Base-by-base conservation (phyloP, 2,888 invertebrate species). In the Mimumesa dahlbomi region DNA sequence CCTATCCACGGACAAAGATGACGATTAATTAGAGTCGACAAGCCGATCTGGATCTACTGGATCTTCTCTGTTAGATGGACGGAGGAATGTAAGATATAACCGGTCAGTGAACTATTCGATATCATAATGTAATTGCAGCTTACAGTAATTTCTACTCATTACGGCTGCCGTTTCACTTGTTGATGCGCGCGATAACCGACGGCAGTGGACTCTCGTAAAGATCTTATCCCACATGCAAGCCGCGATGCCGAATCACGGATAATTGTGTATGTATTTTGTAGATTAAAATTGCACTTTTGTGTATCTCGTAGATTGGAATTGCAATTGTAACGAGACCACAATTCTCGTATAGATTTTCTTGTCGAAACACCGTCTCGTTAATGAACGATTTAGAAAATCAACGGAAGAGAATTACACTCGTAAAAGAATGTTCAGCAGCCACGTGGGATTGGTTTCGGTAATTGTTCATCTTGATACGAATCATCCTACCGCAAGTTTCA, bases 61-160 rank as follows among this genome's bases (percentile, higher is more conserved):
- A 34, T 34, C n/a, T n/a, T n/a, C n/a, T n/a, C n/a, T n/a, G n/a
- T n/a, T n/a, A 34, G 34, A 34, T n/a, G 34, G n/a, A n/a, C 9
- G n/a, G n/a, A 34, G 34, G 34, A 34, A 52, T 21, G 38, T 22
- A 9, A 11, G 40, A 13, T n/a, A 16, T 13, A 45, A 43, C 34
- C 7, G 72, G 72, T 63, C 54, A 19, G 9, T 53, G 63, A 73
- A 67, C 57, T 36, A 25, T 21, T 22, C 16, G 59, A 34, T 53
- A 57, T 40, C 49, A 73, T 54, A 57, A 66, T 66, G 16, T 46
- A 66, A 71, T 53, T 53, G 49, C 43, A 9, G 18, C 29, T 46
- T 45, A 13, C 9, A 34, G 19, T 52, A 49, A 68, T 71, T 68
- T 71, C 45, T 31, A 42, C 22, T 67, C 36, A n/a, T 64, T 61